Base-by-base conservation (phyloP, 2,797 vertebrate species). In the Philypnodon macrostomus region DNA sequence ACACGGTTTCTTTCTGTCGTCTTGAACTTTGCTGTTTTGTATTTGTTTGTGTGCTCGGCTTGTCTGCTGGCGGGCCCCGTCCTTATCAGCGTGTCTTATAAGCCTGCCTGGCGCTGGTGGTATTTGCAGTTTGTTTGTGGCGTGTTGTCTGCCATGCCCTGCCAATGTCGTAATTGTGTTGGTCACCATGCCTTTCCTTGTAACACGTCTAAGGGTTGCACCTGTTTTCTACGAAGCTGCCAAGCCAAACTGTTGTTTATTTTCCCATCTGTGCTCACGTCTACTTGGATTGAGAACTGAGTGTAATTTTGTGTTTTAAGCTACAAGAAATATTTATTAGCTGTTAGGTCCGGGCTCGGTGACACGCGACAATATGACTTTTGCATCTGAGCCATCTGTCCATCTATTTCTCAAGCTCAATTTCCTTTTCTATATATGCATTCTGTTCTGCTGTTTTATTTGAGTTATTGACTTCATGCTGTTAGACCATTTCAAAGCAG, bases 221-320 rank as follows among this genome's bases (percentile, higher is more conserved):
- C 32, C 27, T 51, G 46, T 41, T 36, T 33, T 19, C 24, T 18
- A 38, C 33, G 17, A 9, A 32, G 12, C 26, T n/a, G 57, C 56
- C 12, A 27, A 44, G 36, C n/a, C 47, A 45, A 60, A 39, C 16
- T 47, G 37, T 16, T 40, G 35, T 50, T 23, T 39, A 29, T 16
- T 24, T 36, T 29, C 26, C 23, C 5, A n/a, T 32, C 18, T 36
- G 26, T 13, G 13, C 18, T 13, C 23, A 15, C 34, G 23, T 36
- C 10, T 31, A 13, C 30, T 36, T 56, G 18, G 12, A 15, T 14
- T 13, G 19, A 32, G 9, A 40, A 34, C 24, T 4, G 15, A 17
- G 7, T 12, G 41, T 30, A 44, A 18, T 14, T 26, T 12, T 30
- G 47, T 34, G 18, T 47, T 36, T 21, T 14, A 13, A 44, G 30